A percentile compares a stretch with the other conserved stretches of the same genome.
These are phyloP conservation scores for Platalea minor DNA, from an alignment of 2,797 vertebrate genomes.

Conservation along the genomic window DNA sequence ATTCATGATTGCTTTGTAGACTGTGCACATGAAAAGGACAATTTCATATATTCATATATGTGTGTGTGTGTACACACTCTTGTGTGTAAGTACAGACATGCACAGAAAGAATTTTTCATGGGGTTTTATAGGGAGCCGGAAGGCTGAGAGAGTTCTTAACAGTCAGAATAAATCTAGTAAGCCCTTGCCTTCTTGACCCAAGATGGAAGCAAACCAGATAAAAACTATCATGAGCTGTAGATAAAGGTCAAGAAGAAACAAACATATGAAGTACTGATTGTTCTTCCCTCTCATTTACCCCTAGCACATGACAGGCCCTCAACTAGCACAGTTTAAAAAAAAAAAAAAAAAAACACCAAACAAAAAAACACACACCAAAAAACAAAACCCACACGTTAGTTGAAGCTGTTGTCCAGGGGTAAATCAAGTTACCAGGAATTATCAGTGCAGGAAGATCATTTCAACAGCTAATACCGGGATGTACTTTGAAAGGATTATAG, in stretches of 20 bases:
- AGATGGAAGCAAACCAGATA: background rate
- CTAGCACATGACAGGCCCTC: background rate
- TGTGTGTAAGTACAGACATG: background rate
- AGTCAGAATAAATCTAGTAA: background rate
- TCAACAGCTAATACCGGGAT: background rate
- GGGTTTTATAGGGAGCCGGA: background rate
- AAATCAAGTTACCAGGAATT: background rate
- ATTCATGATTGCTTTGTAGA: background rate
- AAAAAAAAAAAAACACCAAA: background rate
- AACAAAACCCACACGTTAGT: background rate
- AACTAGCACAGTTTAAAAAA: background rate
- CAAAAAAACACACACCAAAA: background rate
- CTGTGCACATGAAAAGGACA: background rate
- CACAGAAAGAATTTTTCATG: background rate
- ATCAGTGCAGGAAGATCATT: background rate
- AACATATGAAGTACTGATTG: background rate
- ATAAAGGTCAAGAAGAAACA: background rate
- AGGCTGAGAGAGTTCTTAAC: background rate
- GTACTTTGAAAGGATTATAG: background rate
- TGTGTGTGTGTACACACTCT: accelerated
- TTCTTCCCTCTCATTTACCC: background rate
- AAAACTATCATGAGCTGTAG: background rate
- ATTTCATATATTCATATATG: background rate
- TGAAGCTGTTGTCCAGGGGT: background rate
- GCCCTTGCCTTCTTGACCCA: background rate